Evolutionary conservation across 2,888 invertebrate species (phyloP).

Genomic region (Hermaeophaga mercurialis): DNA sequence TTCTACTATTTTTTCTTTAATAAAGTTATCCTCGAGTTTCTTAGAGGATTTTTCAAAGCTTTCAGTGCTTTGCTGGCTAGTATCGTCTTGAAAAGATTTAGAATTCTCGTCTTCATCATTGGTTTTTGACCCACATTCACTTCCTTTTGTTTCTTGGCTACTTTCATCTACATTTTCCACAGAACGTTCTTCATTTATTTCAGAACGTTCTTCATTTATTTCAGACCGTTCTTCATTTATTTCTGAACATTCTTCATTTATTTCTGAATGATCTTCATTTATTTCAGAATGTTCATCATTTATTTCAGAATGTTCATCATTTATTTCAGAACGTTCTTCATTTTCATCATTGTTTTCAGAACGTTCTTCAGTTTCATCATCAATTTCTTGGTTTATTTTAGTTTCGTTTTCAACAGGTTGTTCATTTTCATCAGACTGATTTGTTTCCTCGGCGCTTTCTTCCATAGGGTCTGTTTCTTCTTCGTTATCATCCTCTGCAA

Average conservation of each 20-base stretch:
- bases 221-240: constrained; percentile 17
- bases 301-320: constrained; percentile 31
- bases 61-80: constrained; percentile 11
- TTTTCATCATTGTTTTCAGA: constrained; percentile 5
- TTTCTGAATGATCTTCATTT: constrained; percentile 31
- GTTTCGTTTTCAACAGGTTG: constrained; percentile 18
- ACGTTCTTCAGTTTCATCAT: constrained; percentile 27
- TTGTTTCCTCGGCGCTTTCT: constrained; percentile 39
- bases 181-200: constrained; percentile 27
- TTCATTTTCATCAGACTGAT: constrained; percentile 32
- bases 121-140: constrained; percentile 10
- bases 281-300: constrained; percentile 24
- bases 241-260: constrained; percentile 20
- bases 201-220: constrained; percentile 31
- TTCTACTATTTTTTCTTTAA: constrained; percentile 35
- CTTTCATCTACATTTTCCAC: constrained; percentile 35
- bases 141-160: constrained; percentile 37
- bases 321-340: constrained; percentile 3
- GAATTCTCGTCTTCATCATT: constrained; percentile 32
- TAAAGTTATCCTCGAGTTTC: constrained; percentile 11
- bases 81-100: constrained; percentile 29
- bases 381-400: background rate
- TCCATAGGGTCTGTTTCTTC: constrained; percentile 22
- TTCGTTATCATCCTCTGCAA: constrained; percentile 27
- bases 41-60: constrained; percentile 17